These are phyloP conservation scores for Eurypyga helias DNA, from an alignment of 2,113 vertebrate species.

Conservation along the genomic window DNA sequence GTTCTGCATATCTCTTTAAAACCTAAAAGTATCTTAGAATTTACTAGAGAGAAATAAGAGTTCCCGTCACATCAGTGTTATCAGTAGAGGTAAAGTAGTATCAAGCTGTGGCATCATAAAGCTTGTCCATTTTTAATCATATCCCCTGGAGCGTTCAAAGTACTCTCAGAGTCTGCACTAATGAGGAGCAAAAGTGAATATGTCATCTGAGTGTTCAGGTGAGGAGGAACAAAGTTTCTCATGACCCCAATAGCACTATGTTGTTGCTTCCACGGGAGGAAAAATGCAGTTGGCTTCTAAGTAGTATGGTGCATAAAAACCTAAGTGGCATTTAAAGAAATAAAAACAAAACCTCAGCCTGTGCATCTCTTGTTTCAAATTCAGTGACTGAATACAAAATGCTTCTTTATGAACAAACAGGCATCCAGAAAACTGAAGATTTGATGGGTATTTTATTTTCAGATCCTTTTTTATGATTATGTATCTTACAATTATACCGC, in stretches of 20 bases:
- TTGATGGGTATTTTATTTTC: not conserved
- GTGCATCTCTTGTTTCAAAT: not conserved
- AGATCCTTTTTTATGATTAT: constrained; percentile 13
- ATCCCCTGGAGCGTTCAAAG: not conserved
- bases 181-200: constrained; percentile 28
- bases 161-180: constrained; percentile 1
- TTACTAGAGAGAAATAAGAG: not conserved
- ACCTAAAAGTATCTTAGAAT: not conserved
- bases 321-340: not conserved
- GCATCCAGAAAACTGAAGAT: not conserved
- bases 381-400: not conserved
- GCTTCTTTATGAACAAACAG: not conserved
- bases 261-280: not conserved
- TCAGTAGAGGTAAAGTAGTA: not conserved
- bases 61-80: not conserved
- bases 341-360: not conserved
- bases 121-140: constrained; percentile 29
- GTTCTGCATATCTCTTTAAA: not conserved
- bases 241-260: accelerated
- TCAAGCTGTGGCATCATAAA: not conserved
- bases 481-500: not conserved
- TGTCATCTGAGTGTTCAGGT: constrained; percentile 10
- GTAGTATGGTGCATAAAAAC: not conserved
- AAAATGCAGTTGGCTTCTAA: not conserved
- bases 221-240: not conserved